Base-by-base conservation (phyloP, 2,113 vertebrate species). In the Choloepus hoffmanni region DNA sequence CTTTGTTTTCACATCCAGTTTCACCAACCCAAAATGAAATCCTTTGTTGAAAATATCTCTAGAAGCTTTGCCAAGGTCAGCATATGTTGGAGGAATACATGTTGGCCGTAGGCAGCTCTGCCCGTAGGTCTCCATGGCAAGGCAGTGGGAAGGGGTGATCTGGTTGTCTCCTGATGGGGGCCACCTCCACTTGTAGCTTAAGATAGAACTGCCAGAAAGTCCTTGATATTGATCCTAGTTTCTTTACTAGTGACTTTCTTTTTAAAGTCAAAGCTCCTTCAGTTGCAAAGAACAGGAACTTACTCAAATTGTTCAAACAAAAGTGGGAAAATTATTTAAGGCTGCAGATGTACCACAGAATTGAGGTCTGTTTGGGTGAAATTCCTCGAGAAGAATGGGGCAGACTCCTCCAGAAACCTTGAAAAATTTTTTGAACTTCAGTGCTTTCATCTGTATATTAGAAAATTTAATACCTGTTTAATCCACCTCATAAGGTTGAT, bases 1-100 rank as follows among this genome's bases (percentile, higher is more conserved):
- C 98, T 99, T 99, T 94, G 99, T 99, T 98, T 99, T 99, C 96
- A 99, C 99, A 97, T 99, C 99, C 92, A 99, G 98, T 97, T 99
- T 99, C 96, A 99, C 99, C 98, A 99, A 95, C 26, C 99, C 99
- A 98, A 99, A 99, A 92, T 50, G 7, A 50, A 50, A 50, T 50
- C 11, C 48, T 50, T 50, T 50, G 48, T 11, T 50, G 48, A 50
- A 50, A 50, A 50, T 50, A 50, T 50, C 48, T 50, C 48, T 50
- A 50, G 48, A 4, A 50, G 48, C 4, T 9, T 50, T 50, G 48
- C 48, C 48, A 50, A 50, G 48, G 48, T 50, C 48, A 50, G 48
- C 48, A 50, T 50, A 50, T 50, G 48, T 50, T 50, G 48, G 48
- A 50, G 48, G 48, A 50, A 50, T 50, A 50, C 48, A 11, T 11